These are phyloP conservation scores for Trichechus manatus DNA, from an alignment of 2,113 vertebrate genomes.

Conservation along the genomic window DNA sequence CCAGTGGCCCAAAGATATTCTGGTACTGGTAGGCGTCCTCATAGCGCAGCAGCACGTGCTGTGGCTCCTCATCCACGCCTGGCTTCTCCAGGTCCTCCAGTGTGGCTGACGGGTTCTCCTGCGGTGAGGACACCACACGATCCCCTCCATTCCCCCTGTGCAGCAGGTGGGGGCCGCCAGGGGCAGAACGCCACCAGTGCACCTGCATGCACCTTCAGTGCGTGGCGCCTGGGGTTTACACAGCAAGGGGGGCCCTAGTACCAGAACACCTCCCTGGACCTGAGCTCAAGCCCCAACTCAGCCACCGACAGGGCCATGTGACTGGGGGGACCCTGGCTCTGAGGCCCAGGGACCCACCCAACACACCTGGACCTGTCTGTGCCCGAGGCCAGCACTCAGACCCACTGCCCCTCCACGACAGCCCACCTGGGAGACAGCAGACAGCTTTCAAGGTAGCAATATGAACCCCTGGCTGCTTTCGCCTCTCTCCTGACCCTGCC, in stretches of 20 bases:
- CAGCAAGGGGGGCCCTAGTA: not conserved
- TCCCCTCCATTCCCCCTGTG: not conserved
- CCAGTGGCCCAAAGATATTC: slow-evolving; percentile 98
- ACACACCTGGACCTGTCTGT: not conserved
- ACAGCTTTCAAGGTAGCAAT: not conserved
- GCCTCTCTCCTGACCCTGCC: no score
- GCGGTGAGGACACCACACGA: not conserved
- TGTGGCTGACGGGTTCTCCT: slow-evolving; percentile 98
- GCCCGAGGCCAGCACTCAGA: not conserved
- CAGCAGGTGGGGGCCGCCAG: not conserved
- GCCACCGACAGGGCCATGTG: not conserved
- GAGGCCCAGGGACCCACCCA: not conserved
- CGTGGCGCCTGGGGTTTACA: not conserved
- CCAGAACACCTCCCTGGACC: no score
- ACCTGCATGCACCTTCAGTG: fast-evolving
- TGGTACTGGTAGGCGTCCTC: slow-evolving; percentile 99
- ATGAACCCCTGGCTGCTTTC: no score
- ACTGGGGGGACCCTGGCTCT: fast-evolving
- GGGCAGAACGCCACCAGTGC: not conserved
- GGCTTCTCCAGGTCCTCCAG: slow-evolving; percentile 99
- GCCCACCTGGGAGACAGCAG: not conserved
- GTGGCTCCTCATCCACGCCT: slow-evolving; percentile 97
- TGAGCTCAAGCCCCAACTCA: not conserved
- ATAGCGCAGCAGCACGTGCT: slow-evolving; percentile 97
- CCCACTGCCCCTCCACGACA: not conserved